A percentile compares a stretch with the other conserved stretches of the same genome.
Evolutionary conservation across 2,797 vertebrate species (phyloP).

Genomic region (Rhinatrema bivittatum): DNA sequence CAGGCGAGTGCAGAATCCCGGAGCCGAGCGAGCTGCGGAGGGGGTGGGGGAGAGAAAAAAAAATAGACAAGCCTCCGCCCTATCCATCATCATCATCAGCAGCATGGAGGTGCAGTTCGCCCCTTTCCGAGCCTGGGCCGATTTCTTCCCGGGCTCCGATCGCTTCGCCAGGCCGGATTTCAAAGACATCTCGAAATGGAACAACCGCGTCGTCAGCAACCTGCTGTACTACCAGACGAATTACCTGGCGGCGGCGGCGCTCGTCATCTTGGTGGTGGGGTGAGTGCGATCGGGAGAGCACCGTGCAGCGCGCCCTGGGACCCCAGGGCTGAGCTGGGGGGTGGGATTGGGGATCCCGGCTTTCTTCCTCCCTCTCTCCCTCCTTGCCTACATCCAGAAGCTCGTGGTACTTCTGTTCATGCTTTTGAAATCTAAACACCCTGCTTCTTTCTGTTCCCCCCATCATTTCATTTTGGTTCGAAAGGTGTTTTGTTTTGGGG

Average conservation of each 20-base stretch:
- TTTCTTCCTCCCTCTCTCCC: too few relatives aligned
- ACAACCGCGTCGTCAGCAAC: constrained; percentile 87
- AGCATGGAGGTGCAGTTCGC: constrained; percentile 76
- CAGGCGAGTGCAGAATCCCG: neutral
- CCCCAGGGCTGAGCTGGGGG: neutral
- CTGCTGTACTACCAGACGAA: constrained; percentile 93
- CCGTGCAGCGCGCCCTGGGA: too few relatives aligned
- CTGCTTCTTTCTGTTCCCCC: too few relatives aligned
- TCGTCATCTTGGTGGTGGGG: constrained; percentile 79
- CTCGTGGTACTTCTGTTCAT: too few relatives aligned
- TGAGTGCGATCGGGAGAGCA: constrained; percentile 42
- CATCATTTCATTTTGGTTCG: too few relatives aligned
- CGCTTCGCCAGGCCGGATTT: constrained; percentile 77
- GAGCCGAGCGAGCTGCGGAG: neutral
- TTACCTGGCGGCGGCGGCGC: constrained; percentile 68
- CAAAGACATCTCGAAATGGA: constrained; percentile 79
- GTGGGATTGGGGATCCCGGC: neutral
- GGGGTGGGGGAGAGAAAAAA: neutral
- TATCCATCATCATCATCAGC: too few relatives aligned
- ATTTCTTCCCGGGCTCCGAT: constrained; percentile 78
- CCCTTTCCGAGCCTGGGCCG: constrained; percentile 76
- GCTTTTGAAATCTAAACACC: too few relatives aligned
- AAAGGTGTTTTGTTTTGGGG: too few relatives aligned
- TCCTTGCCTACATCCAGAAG: too few relatives aligned
- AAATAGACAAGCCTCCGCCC: too few relatives aligned